Evolutionary conservation across 2,797 vertebrate species (phyloP).

Genomic region (Crypturellus tataupa): DNA sequence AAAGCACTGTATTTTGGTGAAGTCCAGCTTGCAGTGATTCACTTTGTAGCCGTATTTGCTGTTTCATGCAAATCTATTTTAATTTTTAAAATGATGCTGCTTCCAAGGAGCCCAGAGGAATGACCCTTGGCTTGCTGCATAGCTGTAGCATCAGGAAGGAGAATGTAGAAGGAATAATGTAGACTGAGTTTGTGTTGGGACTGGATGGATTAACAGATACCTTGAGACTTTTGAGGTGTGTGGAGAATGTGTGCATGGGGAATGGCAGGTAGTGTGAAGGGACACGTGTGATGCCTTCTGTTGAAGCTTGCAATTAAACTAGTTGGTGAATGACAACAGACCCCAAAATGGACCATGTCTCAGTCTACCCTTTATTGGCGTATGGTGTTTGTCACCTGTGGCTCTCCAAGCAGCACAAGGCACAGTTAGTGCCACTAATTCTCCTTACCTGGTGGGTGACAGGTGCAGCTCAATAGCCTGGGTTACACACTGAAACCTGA

Average conservation of each 20-base stretch:
- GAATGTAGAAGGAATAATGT: neutral
- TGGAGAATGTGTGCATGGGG: neutral
- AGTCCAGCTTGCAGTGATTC: conserved; percentile 1
- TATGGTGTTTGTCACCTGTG: neutral
- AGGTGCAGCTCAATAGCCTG: neutral
- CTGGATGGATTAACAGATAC: neutral
- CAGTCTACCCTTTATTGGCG: neutral
- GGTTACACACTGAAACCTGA: neutral
- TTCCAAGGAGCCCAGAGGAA: neutral
- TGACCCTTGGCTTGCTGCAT: neutral
- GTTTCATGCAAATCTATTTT: neutral
- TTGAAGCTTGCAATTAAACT: neutral
- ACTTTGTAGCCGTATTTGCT: neutral
- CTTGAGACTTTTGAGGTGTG: neutral
- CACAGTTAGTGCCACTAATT: neutral
- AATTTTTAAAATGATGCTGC: neutral
- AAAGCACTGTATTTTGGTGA: neutral
- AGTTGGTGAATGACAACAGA: neutral
- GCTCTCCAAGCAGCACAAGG: neutral
- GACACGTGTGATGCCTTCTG: neutral
- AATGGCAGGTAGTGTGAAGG: neutral
- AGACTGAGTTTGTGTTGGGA: neutral
- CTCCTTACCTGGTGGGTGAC: neutral
- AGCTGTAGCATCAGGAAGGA: neutral
- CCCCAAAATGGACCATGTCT: neutral